These are phyloP conservation scores for Tapirus indicus DNA, from an alignment of 2,797 vertebrate species.

Conservation along the genomic window DNA sequence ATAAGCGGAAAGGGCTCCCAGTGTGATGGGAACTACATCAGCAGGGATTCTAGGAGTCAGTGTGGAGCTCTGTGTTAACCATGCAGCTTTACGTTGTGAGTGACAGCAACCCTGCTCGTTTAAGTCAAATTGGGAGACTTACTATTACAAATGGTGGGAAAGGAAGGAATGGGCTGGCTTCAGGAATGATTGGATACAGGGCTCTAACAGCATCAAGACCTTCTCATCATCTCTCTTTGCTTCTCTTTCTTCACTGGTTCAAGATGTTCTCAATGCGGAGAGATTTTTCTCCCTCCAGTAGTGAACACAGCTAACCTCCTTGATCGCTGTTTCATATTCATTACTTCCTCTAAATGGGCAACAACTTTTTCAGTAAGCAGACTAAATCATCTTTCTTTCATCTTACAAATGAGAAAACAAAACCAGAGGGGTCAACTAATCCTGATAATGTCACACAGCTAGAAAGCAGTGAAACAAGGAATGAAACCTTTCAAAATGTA, in stretches of 20 bases:
- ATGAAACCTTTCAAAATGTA: not conserved
- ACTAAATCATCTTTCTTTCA: not conserved
- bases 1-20: not conserved
- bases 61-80: not conserved
- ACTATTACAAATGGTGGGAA: not conserved
- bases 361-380: not conserved
- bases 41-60: not conserved
- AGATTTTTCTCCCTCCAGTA: not conserved
- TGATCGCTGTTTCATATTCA: not conserved
- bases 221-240: not conserved
- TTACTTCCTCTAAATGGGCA: not conserved
- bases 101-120: not conserved
- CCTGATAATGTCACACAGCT: not conserved
- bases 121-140: not conserved
- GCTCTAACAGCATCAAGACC: not conserved
- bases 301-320: not conserved
- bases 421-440: not conserved
- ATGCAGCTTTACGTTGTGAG: not conserved
- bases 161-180: not conserved
- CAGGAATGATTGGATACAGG: not conserved
- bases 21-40: not conserved
- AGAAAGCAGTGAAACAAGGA: not conserved
- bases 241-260: not conserved
- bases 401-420: not conserved
- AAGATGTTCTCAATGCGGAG: not conserved